Evolutionary conservation across 1,140 invertebrate species (phyloP).

Genomic region (Drosophila ananassae): DNA sequence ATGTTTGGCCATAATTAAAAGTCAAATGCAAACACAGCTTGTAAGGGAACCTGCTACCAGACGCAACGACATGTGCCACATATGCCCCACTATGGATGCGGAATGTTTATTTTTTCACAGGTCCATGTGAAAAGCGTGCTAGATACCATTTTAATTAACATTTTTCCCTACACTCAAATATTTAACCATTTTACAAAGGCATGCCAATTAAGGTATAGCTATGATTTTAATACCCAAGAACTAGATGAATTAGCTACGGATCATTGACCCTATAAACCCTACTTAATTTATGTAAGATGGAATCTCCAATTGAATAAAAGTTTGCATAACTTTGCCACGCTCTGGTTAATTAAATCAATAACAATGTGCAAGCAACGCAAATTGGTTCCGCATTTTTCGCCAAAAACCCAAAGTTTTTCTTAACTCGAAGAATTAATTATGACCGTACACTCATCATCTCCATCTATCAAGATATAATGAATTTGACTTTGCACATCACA

Average conservation of each 20-base stretch:
- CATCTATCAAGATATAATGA: constrained; percentile 61
- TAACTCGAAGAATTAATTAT: constrained; percentile 36
- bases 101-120: constrained; percentile 53
- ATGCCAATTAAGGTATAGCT: constrained; percentile 29
- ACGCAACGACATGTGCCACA: not conserved
- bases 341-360: constrained; percentile 56
- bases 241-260: not conserved
- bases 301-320: constrained; percentile 33
- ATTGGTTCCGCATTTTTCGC: constrained; percentile 56
- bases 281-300: not conserved
- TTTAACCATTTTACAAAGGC: constrained; percentile 59
- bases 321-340: constrained; percentile 40
- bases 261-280: not conserved
- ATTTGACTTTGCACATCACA: constrained; percentile 26
- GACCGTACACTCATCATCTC: constrained; percentile 26
- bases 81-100: not conserved
- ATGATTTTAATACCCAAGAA: constrained; percentile 16
- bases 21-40: not conserved
- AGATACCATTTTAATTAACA: constrained; percentile 52
- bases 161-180: constrained; percentile 49
- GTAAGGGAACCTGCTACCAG: not conserved
- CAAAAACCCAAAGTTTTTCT: constrained; percentile 42
- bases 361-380: constrained; percentile 25
- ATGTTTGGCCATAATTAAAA: not conserved
- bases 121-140: constrained; percentile 74